Conservation (phyloP, 2,797 vertebrate genomes). For the Peromyscus attwateri region DNA sequence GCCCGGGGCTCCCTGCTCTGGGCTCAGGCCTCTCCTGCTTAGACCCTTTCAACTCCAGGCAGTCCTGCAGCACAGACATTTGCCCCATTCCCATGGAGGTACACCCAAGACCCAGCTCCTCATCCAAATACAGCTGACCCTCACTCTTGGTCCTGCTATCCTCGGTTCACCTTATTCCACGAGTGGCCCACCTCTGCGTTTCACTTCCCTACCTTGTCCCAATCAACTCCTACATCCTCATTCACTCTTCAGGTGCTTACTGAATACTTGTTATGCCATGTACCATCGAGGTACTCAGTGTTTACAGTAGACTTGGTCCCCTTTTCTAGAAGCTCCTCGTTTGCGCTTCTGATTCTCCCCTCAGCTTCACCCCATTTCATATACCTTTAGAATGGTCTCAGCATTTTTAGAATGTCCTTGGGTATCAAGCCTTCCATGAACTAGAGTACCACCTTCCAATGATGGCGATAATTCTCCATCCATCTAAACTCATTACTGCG, state of each 20-base stretch:
- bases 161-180: not conserved
- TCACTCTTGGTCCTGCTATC: not conserved
- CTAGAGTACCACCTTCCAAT: not conserved
- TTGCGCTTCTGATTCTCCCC: not conserved
- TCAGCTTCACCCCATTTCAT: not conserved
- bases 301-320: not conserved
- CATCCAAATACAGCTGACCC: not conserved
- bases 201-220: not conserved
- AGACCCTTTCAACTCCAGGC: constrained; percentile 28
- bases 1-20: not conserved
- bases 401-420: not conserved
- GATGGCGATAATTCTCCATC: not conserved
- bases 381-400: not conserved
- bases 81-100: rapidly evolving
- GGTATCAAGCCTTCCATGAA: not conserved
- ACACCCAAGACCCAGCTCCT: not conserved
- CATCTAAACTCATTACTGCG: not conserved
- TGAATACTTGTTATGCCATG: not conserved
- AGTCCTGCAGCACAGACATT: not conserved
- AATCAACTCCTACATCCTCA: not conserved
- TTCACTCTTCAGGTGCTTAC: not conserved
- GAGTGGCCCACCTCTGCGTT: not conserved
- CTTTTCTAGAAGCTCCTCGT: not conserved
- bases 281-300: not conserved
- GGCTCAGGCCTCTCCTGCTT: not conserved